These are phyloP conservation scores for Sitodiplosis mosellana DNA, from an alignment of 1,140 invertebrate species.

Conservation along the genomic window DNA sequence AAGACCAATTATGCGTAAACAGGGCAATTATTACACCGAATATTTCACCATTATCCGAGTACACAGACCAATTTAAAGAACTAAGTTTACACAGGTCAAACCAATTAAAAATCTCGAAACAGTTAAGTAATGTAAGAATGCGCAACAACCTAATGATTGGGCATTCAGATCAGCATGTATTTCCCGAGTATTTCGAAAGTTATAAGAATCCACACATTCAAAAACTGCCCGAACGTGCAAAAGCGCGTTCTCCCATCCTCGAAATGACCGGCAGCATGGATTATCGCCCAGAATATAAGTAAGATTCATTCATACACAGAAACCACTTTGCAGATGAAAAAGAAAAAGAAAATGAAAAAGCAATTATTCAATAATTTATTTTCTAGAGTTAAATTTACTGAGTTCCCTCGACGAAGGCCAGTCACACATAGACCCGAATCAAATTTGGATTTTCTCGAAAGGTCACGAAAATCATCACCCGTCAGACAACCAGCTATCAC, in stretches of 20 bases:
- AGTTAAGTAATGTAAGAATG: no score
- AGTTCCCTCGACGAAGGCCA: slow-evolving; percentile 20
- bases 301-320: not conserved
- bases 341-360: no score
- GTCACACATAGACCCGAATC: slow-evolving; percentile 20
- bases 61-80: slow-evolving; percentile 19
- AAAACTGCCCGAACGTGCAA: slow-evolving; percentile 21
- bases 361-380: no score
- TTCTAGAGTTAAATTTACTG: slow-evolving; percentile 16
- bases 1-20: slow-evolving; percentile 18
- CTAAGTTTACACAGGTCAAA: slow-evolving; percentile 12
- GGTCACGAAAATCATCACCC: not conserved
- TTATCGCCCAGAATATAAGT: slow-evolving; percentile 22
- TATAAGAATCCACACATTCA: slow-evolving; percentile 22
- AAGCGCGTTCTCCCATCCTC: slow-evolving; percentile 17
- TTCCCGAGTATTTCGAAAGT: slow-evolving; percentile 23
- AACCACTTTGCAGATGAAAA: not conserved
- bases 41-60: slow-evolving; percentile 13
- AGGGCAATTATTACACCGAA: slow-evolving; percentile 5
- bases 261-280: slow-evolving; percentile 21
- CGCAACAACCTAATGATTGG: no score
- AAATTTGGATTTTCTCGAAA: slow-evolving; percentile 16
- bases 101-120: no score
- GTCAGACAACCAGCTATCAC: slow-evolving; percentile 3
- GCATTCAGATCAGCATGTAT: not conserved